Evolutionary conservation across 1,140 invertebrate genomes (phyloP).

Genomic region (Pemphigus obesinymphae): DNA sequence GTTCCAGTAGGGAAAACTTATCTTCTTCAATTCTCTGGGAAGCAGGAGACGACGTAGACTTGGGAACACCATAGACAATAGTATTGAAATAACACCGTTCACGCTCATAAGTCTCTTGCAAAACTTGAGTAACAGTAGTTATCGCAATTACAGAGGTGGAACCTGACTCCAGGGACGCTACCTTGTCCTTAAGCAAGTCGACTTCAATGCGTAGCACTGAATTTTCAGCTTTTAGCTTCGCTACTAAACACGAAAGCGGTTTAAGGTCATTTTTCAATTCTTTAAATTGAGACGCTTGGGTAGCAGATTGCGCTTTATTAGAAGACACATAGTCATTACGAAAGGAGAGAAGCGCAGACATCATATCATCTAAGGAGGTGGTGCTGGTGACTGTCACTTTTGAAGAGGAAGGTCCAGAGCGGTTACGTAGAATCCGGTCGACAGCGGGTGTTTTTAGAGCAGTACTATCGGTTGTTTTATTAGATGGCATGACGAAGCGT

Average conservation of each 20-base stretch:
- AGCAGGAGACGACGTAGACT: neutral
- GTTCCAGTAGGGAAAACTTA: neutral
- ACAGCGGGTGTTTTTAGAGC: too few relatives aligned
- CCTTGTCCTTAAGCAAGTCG: neutral
- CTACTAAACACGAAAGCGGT: too few relatives aligned
- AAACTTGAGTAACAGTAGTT: neutral
- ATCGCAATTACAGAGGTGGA: neutral
- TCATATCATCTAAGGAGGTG: neutral
- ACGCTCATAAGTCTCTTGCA: neutral
- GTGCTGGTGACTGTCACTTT: too few relatives aligned
- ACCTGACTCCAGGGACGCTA: neutral
- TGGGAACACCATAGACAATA: neutral
- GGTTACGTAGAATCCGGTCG: too few relatives aligned
- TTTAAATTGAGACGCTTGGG: neutral
- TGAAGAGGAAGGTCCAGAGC: too few relatives aligned
- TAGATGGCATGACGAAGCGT: too few relatives aligned
- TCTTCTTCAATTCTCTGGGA: neutral
- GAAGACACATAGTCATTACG: neutral
- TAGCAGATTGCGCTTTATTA: neutral
- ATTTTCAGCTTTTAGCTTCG: too few relatives aligned
- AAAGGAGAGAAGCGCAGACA: neutral
- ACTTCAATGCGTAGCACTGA: neutral
- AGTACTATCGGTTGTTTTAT: too few relatives aligned
- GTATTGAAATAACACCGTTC: neutral
- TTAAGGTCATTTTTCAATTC: too few relatives aligned